These are phyloP conservation scores for Coboldia fuscipes DNA, from an alignment of 1,140 invertebrate genomes.

Conservation along the genomic window DNA sequence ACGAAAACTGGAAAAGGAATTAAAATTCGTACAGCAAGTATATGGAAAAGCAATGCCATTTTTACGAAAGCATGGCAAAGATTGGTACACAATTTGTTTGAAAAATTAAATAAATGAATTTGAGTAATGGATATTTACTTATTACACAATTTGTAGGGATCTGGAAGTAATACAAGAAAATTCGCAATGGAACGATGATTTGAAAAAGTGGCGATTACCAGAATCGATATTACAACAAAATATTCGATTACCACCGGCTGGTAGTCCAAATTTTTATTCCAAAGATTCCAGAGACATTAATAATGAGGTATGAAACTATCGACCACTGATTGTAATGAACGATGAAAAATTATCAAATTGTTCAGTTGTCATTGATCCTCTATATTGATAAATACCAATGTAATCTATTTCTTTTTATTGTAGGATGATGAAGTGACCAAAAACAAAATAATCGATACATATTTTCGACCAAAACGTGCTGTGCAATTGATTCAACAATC, in stretches of 20 bases:
- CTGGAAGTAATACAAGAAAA: constrained; percentile 43
- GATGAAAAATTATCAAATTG: neutral
- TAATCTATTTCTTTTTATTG: neutral
- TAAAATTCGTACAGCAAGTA: constrained; percentile 46
- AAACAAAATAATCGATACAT: constrained; percentile 26
- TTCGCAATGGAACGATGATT: constrained; percentile 56
- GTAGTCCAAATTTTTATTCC: too few relatives aligned
- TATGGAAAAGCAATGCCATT: constrained; percentile 47
- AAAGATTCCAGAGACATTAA: too few relatives aligned
- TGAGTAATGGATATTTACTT: neutral
- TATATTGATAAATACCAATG: neutral
- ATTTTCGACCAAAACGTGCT: constrained; percentile 44
- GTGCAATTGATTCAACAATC: constrained; percentile 29
- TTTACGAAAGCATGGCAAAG: constrained; percentile 53
- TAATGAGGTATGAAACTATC: too few relatives aligned
- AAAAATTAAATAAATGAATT: neutral
- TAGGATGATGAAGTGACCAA: neutral
- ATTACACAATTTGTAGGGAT: constrained; percentile 23
- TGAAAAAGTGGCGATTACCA: constrained; percentile 49
- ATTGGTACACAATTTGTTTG: constrained; percentile 24
- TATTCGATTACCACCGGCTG: constrained; percentile 45
- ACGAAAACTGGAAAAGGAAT: constrained; percentile 46
- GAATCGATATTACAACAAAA: constrained; percentile 31
- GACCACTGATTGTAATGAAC: too few relatives aligned
- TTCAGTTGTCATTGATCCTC: neutral